Percentiles rank a stretch among this genome's conserved stretches.
Evolutionary conservation across 2,888 invertebrate genomes (phyloP).

Genomic region (Brenthis ino): DNA sequence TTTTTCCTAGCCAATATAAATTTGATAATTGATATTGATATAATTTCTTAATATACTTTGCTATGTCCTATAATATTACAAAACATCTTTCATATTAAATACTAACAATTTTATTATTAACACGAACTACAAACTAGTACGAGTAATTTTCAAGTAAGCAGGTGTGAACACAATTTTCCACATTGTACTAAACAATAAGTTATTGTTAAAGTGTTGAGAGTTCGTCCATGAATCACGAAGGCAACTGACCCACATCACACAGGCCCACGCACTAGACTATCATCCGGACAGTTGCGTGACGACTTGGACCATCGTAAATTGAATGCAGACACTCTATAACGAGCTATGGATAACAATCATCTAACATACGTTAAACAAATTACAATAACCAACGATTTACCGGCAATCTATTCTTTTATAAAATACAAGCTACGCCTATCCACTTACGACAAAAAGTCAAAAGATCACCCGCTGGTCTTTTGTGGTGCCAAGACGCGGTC

Average conservation of each 20-base stretch:
- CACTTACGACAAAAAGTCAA: slow-evolving; percentile 78
- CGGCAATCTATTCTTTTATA: slow-evolving; percentile 80
- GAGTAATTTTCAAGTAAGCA: slow-evolving; percentile 35
- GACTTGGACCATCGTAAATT: slow-evolving; percentile 70
- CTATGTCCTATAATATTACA: no score
- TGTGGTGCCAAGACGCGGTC: slow-evolving; percentile 71
- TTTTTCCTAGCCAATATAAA: no score
- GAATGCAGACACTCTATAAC: slow-evolving; percentile 67
- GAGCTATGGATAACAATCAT: slow-evolving; percentile 60
- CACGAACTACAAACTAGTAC: slow-evolving; percentile 1
- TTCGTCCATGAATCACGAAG: slow-evolving; percentile 58
- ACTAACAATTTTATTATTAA: no score
- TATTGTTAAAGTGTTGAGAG: slow-evolving; percentile 43
- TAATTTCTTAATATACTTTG: no score
- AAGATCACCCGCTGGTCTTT: slow-evolving; percentile 77
- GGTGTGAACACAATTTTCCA: slow-evolving; percentile 46
- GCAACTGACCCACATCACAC: slow-evolving; percentile 69
- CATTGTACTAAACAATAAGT: slow-evolving; percentile 50
- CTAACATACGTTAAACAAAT: slow-evolving; percentile 73
- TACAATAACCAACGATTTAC: slow-evolving; percentile 79
- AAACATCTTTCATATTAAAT: no score
- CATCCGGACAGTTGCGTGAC: slow-evolving; percentile 71
- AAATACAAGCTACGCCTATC: slow-evolving; percentile 74
- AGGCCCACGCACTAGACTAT: slow-evolving; percentile 62
- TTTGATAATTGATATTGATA: no score